These are phyloP conservation scores for Nymphalis polychloros DNA, from an alignment of 2,888 invertebrate species.

Conservation along the genomic window DNA sequence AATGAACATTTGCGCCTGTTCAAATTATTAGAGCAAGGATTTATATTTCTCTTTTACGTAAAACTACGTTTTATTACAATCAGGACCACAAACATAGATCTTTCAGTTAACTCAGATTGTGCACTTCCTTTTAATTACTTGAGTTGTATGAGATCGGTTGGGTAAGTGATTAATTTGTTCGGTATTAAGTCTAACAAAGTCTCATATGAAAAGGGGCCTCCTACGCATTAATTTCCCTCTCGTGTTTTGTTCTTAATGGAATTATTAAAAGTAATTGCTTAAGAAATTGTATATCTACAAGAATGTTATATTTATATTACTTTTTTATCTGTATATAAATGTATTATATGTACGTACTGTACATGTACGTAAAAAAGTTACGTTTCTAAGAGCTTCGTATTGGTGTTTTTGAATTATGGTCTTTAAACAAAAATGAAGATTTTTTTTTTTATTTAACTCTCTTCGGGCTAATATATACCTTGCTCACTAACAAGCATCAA, in stretches of 20 bases:
- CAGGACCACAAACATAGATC: constrained; percentile 1
- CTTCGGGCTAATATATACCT: no score
- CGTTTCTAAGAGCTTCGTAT: no score
- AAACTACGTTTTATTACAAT: background rate
- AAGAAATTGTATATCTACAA: background rate
- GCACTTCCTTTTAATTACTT: background rate
- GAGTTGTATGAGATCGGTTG: background rate
- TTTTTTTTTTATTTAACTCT: background rate
- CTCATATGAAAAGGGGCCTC: constrained; percentile 11
- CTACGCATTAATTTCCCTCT: background rate
- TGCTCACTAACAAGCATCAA: no score
- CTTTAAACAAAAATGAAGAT: background rate
- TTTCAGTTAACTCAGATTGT: background rate
- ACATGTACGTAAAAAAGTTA: no score
- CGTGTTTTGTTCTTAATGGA: background rate
- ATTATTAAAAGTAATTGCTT: background rate
- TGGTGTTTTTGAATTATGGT: background rate
- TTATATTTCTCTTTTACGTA: background rate
- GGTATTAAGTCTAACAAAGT: constrained; percentile 8
- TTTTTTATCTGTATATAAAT: background rate
- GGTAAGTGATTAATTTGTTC: constrained; percentile 17
- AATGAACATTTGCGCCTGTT: no score
- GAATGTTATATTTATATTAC: background rate
- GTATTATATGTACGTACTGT: no score
- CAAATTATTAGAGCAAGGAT: no score